Base-by-base conservation (phyloP, 2,113 vertebrate species). In the Erythrocercus mccallii region DNA sequence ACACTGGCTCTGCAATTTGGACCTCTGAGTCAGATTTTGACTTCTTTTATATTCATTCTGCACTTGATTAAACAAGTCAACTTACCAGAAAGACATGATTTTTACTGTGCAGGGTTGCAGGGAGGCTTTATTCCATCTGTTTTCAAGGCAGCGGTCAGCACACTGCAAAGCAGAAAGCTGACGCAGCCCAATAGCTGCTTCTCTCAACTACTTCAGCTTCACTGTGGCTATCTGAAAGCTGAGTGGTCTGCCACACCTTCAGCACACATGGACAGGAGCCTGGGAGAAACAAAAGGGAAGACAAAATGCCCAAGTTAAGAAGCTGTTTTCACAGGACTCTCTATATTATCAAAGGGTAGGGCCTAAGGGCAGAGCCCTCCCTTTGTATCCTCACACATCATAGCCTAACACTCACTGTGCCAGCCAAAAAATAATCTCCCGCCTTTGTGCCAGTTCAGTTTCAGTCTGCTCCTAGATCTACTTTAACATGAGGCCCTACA, bases 1-100 rank as follows among this genome's bases (percentile, higher is more conserved):
- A 9, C 20, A 72, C 24, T 33, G 42, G 70, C 70, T 76, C 68
- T 62, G 38, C 71, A 77, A 35, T 48, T 66, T 91, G 66, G 82
- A 85, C 53, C 42, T 87, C 81, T 97, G 78, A 94, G 71, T 90
- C 90, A 95, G 88, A 93, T 69, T 94, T 73, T 85, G 42, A 88
- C 8, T 91, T 90, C 78, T 76, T 91, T 92, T 82, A 18, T 69
- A 69, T 45, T 95, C 61, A 74, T 40, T 71, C 38, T 74, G 31
- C 20, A 50, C 58, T 51, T 61, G 16, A 15, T 82, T 73, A 92
- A 87, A 88, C 74, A 9, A 85, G 21, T 73, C 81, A 77, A 33
- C 83, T 68, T 62, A 84, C 57, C 30, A 76, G 65, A 84, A 92
- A 72, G 6, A 21, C 5, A 1, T 12, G 17, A 30, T 48, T 87